A percentile compares a stretch with the other conserved stretches of the same genome.
phyloP scores from a whole-genome alignment of 2,113 vertebrate genomes.

The Pelecanoides urinatrix region DNA sequence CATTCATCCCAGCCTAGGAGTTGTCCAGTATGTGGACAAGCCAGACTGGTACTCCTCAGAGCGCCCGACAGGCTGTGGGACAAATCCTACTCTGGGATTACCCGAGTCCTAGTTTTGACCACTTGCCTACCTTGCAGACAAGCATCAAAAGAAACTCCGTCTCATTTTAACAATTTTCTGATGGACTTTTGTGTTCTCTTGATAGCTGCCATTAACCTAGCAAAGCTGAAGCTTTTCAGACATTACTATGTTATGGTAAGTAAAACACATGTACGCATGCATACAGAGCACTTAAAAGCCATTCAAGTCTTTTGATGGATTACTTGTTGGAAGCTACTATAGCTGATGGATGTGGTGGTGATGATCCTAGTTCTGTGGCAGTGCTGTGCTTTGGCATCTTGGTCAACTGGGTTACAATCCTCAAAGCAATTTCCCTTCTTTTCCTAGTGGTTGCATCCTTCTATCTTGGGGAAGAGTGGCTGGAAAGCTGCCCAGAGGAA shows the following conservation, averaged over 20 bases:
- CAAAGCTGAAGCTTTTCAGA: slow-evolving; percentile 88
- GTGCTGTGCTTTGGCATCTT: neutral
- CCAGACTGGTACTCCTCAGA: neutral
- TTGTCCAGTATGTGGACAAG: neutral
- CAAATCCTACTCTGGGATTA: neutral
- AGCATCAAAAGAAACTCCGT: neutral
- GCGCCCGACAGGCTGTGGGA: neutral
- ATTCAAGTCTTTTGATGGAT: neutral
- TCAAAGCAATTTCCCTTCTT: neutral
- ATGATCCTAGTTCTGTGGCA: neutral
- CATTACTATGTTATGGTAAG: slow-evolving; percentile 91
- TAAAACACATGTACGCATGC: neutral
- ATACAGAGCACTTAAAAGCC: neutral
- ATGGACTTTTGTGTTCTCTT: slow-evolving; percentile 43
- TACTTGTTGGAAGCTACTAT: neutral
- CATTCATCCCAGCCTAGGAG: neutral
- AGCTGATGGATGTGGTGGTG: neutral
- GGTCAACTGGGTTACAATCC: neutral
- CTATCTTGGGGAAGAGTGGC: too few relatives aligned
- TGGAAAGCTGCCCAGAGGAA: too few relatives aligned
- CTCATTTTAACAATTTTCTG: neutral
- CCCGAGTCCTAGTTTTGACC: neutral
- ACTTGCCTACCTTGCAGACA: neutral
- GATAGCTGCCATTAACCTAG: slow-evolving; percentile 85
- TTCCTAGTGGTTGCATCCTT: neutral